Percentiles rank a stretch among this genome's conserved stretches.
phyloP scores from a whole-genome alignment of 2,797 vertebrate genomes.

The Luscinia luscinia region DNA sequence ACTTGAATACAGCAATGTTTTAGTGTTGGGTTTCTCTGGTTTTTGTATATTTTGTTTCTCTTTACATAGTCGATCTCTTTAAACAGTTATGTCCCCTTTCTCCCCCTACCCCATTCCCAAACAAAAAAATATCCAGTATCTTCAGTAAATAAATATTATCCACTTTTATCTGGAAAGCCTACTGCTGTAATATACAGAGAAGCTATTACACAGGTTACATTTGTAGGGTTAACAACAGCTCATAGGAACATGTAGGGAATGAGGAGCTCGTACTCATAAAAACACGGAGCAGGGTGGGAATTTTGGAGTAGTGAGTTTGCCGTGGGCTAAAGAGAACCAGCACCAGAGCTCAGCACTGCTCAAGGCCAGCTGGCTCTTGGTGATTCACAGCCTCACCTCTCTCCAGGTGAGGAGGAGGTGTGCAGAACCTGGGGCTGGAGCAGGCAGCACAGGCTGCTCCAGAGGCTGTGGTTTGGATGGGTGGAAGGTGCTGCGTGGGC shows the following conservation, averaged over 20 bases:
- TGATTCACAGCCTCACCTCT: not conserved
- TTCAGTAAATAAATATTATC: constrained; percentile 74
- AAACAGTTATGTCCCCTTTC: constrained; percentile 46
- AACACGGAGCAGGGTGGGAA: constrained; percentile 19
- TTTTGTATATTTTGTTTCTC: constrained; percentile 29
- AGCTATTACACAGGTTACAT: constrained; percentile 50
- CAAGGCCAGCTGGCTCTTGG: not conserved
- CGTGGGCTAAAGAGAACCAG: not conserved
- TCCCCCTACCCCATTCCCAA: constrained; percentile 52
- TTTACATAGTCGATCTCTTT: constrained; percentile 49
- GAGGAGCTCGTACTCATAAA: constrained; percentile 40
- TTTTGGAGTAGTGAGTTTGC: not conserved
- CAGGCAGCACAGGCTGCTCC: not conserved
- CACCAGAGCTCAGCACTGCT: not conserved
- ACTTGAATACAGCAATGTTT: constrained; percentile 45
- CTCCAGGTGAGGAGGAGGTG: not conserved
- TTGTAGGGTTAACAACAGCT: constrained; percentile 26
- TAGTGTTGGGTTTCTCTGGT: constrained; percentile 59
- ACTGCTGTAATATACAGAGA: constrained; percentile 64
- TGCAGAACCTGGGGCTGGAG: not conserved
- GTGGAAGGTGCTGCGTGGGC: not conserved
- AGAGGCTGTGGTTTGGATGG: rapidly evolving
- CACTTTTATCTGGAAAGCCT: constrained; percentile 63
- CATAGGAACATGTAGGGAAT: not conserved
- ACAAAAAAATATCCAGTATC: constrained; percentile 66